Evolutionary conservation across 1,140 invertebrate genomes (phyloP), one percentile per base, ranked within the genome.

Genomic region (Pogonus chalceus): DNA sequence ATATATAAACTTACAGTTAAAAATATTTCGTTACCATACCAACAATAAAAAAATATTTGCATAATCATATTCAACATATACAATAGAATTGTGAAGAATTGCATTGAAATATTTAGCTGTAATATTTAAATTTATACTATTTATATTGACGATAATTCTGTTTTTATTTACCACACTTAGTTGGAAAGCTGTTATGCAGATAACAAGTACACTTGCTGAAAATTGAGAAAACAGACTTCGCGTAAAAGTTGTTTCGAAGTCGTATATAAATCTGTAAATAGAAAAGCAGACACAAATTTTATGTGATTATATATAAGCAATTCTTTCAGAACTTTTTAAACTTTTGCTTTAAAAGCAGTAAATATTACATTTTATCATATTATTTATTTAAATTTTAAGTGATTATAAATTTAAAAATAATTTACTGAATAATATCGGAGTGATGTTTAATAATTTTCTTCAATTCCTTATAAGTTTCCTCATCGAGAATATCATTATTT

Each of bases 1-100:
- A 14, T 35, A 9, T 31, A 31, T 31, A 51, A 10, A 49, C 20
- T 31, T 54, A 66, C 62, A 23, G 59, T 49, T 43, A 54, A 35
- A 20, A 54, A 37, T 16, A 66, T 55, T 37, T 66, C 60, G 50
- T 65, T 65, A 35, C 66, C 66, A 53, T 58, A 63, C 31, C 61
- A 58, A 52, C 66, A 68, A 48, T 65, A 67, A 16, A 65, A 58
- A 61, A 66, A 66, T 52, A 68, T 53, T 62, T 68, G 60, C 2
- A 55, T 46, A 24, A 46, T 35, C 22, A 54, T 47, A 37, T 35
- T 56, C 23, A 0, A 21, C 3, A 56, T 10, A 54, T 51, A 46
- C n/a, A 54, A 52, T 12, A 24, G 53, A 48, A 53, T 22, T 47
- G 48, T 31, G 10, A 39, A 46, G 21, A 60, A 51, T 51, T 55